Evolutionary conservation across 2,797 vertebrate genomes (phyloP), one percentile per base, ranked within the genome.

Genomic region (Bradypodion ventrale): DNA sequence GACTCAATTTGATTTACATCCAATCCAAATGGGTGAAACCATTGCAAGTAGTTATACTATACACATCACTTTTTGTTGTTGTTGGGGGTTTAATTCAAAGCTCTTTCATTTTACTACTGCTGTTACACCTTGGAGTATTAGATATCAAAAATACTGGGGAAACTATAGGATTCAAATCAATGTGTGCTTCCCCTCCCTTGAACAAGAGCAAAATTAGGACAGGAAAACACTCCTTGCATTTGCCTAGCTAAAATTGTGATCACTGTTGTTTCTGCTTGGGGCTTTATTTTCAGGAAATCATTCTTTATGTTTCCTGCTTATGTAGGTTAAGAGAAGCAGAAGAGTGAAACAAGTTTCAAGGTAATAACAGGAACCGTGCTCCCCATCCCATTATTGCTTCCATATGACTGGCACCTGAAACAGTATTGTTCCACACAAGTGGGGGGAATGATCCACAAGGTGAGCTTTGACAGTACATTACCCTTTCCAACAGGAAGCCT

Each of bases 401-500:
- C 65, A 23, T 60, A 66, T 27, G 29, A 25, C 49, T 75, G 75
- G 40, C 65, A 81, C 65, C 79, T 63, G 79, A 62, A 23, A 13
- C n/a, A 5, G 6, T 52, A 77, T 72, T 82, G 35, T 40, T 82
- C 65, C 27, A 63, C 63, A 12, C 29, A 69, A 60, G 72, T 69
- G 37, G 10, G n/a, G 52, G 73, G 62, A 81, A 70, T 80, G 37
- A 75, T 75, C 52, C 72, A 42, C 23, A 69, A 82, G 79, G 73
- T 85, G 74, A 63, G 56, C 74, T n/a, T 77, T 73, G 59, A 66
- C 63, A 77, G 27, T 32, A n/a, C 52, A 16, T 46, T 5, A 21
- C 65, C n/a, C 65, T 76, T 85, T 69, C 52, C 65, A 52, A 32
- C n/a, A 40, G 78, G 84, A 80, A 85, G 78, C 52, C 82, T 81